Evolutionary conservation across 2,888 invertebrate species (phyloP).

Genomic region (Morpho deidamia): DNA sequence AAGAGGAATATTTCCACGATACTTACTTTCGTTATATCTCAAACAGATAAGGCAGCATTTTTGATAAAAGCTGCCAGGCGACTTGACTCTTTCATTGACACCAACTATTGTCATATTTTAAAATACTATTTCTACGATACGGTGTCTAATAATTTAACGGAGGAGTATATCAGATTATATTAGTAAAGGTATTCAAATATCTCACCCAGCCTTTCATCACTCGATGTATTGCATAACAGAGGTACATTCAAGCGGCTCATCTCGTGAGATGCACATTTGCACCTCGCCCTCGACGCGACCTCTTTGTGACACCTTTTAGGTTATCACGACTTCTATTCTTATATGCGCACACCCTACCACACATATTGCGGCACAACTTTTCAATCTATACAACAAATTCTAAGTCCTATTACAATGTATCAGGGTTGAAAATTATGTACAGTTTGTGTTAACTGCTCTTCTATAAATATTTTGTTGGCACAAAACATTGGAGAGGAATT

Average conservation of each 20-base stretch:
- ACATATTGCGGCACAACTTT: conserved; percentile 1
- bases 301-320: conserved; percentile 43
- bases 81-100: too few relatives aligned
- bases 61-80: too few relatives aligned
- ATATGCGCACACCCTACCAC: conserved; percentile 18
- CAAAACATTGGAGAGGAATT: conserved; percentile 24
- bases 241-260: conserved; percentile 34
- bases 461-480: conserved; percentile 15
- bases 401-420: background rate
- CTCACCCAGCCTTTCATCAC: conserved; percentile 6
- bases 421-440: background rate
- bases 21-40: too few relatives aligned
- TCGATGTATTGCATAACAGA: conserved; percentile 13
- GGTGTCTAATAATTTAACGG: too few relatives aligned
- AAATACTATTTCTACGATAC: too few relatives aligned
- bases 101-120: too few relatives aligned
- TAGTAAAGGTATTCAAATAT: background rate
- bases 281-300: conserved; percentile 35
- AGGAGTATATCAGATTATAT: too few relatives aligned
- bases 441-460: background rate
- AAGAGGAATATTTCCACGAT: too few relatives aligned
- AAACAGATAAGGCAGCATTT: too few relatives aligned
- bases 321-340: conserved; percentile 34
- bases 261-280: conserved; percentile 53
- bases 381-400: background rate